phyloP scores from a whole-genome alignment of 2,113 vertebrate species.

The Brachypodius melanocephalos region DNA sequence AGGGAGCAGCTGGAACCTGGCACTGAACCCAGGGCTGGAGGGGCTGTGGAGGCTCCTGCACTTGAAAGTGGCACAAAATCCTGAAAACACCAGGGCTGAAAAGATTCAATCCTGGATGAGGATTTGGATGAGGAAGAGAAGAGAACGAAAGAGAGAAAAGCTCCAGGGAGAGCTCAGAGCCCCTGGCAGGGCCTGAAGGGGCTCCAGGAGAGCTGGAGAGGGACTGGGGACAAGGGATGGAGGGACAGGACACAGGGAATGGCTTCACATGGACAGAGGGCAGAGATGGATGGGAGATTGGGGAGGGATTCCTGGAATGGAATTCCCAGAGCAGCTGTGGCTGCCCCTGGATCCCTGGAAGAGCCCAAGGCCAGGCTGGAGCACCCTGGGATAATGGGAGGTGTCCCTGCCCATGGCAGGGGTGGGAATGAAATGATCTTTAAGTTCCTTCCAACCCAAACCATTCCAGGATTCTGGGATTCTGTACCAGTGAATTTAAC shows the following conservation, averaged over 20 bases:
- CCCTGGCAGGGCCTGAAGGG: background rate
- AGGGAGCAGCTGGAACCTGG: background rate
- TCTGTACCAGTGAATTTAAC: background rate
- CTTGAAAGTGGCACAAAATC: background rate
- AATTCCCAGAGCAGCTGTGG: background rate
- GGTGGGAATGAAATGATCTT: background rate
- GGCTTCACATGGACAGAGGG: background rate
- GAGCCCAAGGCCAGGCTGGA: background rate
- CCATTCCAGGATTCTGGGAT: background rate
- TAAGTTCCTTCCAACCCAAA: background rate
- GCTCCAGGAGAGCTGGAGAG: background rate
- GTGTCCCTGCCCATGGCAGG: background rate
- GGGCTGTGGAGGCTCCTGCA: rapidly evolving
- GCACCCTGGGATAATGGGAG: background rate
- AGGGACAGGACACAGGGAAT: background rate
- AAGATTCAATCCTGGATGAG: no score
- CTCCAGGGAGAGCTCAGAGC: background rate
- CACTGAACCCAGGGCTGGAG: background rate
- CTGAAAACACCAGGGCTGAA: background rate
- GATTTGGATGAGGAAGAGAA: background rate
- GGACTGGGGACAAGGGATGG: background rate
- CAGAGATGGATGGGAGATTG: rapidly evolving
- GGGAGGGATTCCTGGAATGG: background rate
- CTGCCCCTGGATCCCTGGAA: background rate
- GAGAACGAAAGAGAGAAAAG: no score